Evolutionary conservation across 1,140 invertebrate genomes (phyloP), one percentile per base, ranked within the genome.

Genomic region (Plodia interpunctella): DNA sequence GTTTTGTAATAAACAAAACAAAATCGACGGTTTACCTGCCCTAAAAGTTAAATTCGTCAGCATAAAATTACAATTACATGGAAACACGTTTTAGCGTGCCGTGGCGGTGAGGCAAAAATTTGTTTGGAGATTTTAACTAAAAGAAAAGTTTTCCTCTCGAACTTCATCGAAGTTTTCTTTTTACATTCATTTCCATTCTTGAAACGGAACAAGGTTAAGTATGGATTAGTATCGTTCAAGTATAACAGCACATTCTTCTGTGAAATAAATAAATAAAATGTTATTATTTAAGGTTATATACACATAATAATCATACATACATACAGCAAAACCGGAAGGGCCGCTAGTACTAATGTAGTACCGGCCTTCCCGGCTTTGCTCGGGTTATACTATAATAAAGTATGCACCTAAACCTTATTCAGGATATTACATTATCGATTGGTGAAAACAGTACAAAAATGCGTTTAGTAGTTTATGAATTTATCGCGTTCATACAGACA

Each of bases 81-180:
- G 38, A 44, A 44, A 44, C 38, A 44, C 38, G 38, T 44, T 44
- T 44, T 17, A 17, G 38, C 13, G 21, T 25, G 51, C 28, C 51
- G 51, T 25, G 13, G 21, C 51, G 2, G 19, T 53, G 51, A 5
- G 51, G 51, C 19, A 28, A 53, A 17, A 53, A 53, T 53, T 53
- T 53, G 51, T 53, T 53, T 53, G n/a, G 28, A 53, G 25, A 53
- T 53, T n/a, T 53, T 53, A 53, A 53, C 51, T 25, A 53, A 53
- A 53, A 53, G 51, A 53, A 53, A 53, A 25, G 19, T 53, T 25
- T 5, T 25, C 11, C 20, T 17, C 20, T 20, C 51, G 20, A 53
- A 53, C 51, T 53, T 53, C 51, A 53, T 53, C 51, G 25, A 53
- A 53, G 51, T 53, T 53, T 21, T 25, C 51, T 53, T 20, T 53